Base-by-base conservation (phyloP, 2,888 invertebrate genomes). In the Esperia sulphurella region DNA sequence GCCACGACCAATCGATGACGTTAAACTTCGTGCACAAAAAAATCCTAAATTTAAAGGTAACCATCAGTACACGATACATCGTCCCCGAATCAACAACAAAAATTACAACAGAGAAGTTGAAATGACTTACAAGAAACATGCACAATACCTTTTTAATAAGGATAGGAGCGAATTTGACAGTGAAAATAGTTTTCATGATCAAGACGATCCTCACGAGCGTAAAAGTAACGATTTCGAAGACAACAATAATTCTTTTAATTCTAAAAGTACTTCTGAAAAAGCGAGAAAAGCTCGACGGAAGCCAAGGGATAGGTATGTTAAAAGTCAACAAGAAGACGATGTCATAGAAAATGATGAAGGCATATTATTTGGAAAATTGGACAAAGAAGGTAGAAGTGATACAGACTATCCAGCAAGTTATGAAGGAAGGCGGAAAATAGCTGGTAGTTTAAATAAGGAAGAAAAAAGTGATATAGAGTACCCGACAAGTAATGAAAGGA, bases 281-380 rank as follows among this genome's bases (percentile, higher is more conserved):
- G 45, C 30, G 7, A 52, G n/a, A n/a, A 35, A 61, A 30, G 55
- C 58, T 6, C 68, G 74, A 43, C 69, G 83, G 51, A 83, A 77
- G 47, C 68, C 75, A 1, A 66, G 81, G 51, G 79, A 83, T 44
- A 71, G 68, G 52, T 55, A 51, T 14, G 48, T 55, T 9, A 40
- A 8, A 43, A 31, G 14, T 44, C 43, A 3, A 13, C 8, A 8
- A 8, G 39, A 39, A 7, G 39, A 41, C 7, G 41, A 41, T 3
- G 41, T 6, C 1, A 3, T 41, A 28, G 8, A 41, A 21, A 29
- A n/a, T n/a, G n/a, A 3, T 21, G 41, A 41, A 4, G 28, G 28
- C 8, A 9, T 28, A 10, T 21, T 28, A 8, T 1, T 38, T 38
- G 8, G 13, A 38, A 38, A 7, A 7, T 38, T 38, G 13, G 38